Evolutionary conservation across 2,797 vertebrate genomes (phyloP), one percentile per base, ranked within the genome.

Genomic region (Hemitrygon akajei): DNA sequence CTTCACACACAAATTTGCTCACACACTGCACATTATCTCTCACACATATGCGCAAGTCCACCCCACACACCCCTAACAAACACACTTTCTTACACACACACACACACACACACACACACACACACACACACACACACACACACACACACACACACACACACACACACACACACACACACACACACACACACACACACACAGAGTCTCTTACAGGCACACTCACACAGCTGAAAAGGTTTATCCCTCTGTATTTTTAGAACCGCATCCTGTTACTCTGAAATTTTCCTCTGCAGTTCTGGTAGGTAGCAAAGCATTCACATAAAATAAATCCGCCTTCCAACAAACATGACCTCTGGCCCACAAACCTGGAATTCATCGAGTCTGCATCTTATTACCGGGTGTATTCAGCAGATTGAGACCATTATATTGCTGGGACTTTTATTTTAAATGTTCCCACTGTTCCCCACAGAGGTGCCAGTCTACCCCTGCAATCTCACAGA

Each of bases 331-430:
- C n/a, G 56, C 63, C 18, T 18, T 63, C 86, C 63, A 7, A 89
- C 86, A 37, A 89, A 69, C 86, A 89, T 89, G 86, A 89, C 86
- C 86, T 89, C 34, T 89, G 34, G 86, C 86, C 86, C 66, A 89
- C 5, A 89, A 89, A 89, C 86, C 86, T 89, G 86, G 86, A 89
- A 66, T 22, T 22, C 63, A 89, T 69, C n/a, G n/a, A 89, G 86
- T 37, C 16, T 34, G 86, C 34, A 7, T 11, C 7, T 66, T 89
- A 34, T 89, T 66, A 69, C 63, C 86, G 69, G 79, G 60, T n/a
- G 34, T 89, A 69, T 89, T 69, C 86, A 89, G 63, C 86, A 69
- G 63, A 89, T 37, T 89, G 86, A 34, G 66, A 37, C 63, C 18
- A 22, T 89, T 89, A 89, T 40, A n/a, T 60, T 69, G n/a, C 34